Conservation (phyloP, 2,113 vertebrate species). For the Rhombomys opimus region DNA sequence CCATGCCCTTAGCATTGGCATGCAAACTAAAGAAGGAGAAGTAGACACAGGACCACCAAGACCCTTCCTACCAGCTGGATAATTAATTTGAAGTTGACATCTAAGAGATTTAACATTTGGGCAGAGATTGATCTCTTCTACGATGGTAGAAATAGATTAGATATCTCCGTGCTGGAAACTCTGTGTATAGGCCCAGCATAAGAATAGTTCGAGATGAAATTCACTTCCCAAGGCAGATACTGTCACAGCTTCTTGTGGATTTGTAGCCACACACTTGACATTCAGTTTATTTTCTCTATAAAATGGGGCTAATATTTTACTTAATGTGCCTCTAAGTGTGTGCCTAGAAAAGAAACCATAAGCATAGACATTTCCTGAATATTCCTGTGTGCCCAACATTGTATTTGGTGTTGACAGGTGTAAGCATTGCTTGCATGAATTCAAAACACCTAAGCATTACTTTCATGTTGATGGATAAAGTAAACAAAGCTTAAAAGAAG, state of each 20-base stretch:
- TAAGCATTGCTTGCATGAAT: neutral
- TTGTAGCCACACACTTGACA: neutral
- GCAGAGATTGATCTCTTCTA: neutral
- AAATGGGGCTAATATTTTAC: neutral
- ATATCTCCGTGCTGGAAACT: neutral
- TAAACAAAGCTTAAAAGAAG: neutral
- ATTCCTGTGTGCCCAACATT: neutral
- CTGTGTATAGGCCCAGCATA: neutral
- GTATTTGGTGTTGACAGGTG: neutral
- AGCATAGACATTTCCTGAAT: neutral
- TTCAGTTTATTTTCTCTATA: neutral
- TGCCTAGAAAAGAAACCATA: neutral
- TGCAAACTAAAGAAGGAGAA: neutral
- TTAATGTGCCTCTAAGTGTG: neutral
- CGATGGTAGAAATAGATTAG: neutral
- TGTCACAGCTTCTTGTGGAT: neutral
- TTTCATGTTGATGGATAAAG: neutral
- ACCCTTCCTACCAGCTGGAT: neutral
- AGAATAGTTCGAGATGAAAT: neutral
- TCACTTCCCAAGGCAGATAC: neutral
- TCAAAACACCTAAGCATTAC: neutral
- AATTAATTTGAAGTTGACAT: neutral
- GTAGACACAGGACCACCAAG: neutral
- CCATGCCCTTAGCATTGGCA: neutral
- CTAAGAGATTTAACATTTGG: neutral